Base-by-base conservation (phyloP, 2,888 invertebrate genomes). In the Pogonocherus hispidulus region DNA sequence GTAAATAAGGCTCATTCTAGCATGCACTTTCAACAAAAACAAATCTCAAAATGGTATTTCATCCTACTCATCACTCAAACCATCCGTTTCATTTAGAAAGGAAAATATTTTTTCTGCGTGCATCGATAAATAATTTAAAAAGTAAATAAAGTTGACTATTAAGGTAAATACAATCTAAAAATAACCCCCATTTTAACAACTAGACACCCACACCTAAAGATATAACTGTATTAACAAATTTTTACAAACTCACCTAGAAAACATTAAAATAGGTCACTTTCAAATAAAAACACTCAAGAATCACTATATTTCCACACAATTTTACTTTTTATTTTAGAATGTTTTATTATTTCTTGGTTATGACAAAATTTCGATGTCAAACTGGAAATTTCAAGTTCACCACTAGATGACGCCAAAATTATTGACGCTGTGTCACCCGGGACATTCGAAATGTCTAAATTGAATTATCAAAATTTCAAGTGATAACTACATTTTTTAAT, bases 301-400 rank as follows among this genome's bases (percentile, higher is more conserved):
- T 66, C 67, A 67, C 74, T 75, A 66, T 70, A 72, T 75, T 75
- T 76, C 65, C 71, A 55, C 65, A 71, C 76, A 74, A 70, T 66
- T 72, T 69, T 56, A 70, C 68, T 57, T 72, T 75, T 79, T 78
- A 71, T 71, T 73, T 76, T 67, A 74, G 66, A 73, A 76, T 75
- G 72, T 77, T 79, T 72, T 74, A 76, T 75, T 76, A 78, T 80
- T 80, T 80, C 76, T 80, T 80, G 80, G 80, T 80, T 80, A 80
- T 80, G 79, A 78, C 75, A 79, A 78, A 76, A 75, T 75, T 60
- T 70, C 64, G 64, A 69, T 77, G 76, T 76, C 76, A 76, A 71
- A 49, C 56, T 60, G 16, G 18, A 27, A 47, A 23, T 56, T 27
- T 22, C 67, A 69, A 69, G 35, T 67, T 68, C 70, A 65, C 63